Base-by-base conservation (phyloP, 2,797 vertebrate genomes). In the Microtus agrestis region DNA sequence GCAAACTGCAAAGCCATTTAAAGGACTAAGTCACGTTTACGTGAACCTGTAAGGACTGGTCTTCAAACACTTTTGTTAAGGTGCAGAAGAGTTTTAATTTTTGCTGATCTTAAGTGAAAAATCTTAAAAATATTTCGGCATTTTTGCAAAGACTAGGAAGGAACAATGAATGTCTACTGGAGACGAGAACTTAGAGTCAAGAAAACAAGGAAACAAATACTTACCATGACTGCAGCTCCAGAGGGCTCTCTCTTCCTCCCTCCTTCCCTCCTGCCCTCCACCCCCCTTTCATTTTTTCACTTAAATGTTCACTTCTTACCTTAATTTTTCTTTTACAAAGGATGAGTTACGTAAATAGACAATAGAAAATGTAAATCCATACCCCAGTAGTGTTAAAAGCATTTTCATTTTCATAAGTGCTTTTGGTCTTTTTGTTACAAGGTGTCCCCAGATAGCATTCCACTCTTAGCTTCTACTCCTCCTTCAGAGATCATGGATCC, bases 21-120 rank as follows among this genome's bases (percentile, higher is more conserved):
- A 69, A 91, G 95, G 59, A 77, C 87, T 51, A 29, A 86, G 61
- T 69, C 69, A 61, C 12, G 56, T 87, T 91, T 91, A 79, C 9
- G 29, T 65, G n/a, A 74, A 67, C 15, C 54, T 27, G 48, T 89
- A 88, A 90, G 27, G 43, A 79, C 29, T 69, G 34, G 19, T 56
- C 12, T 77, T 78, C 73, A 76, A 73, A 91, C 37, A 34, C 31
- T 56, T 73, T 27, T 56, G n/a, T 19, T 73, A 87, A 88, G 7
- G 31, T 15, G 51, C 1, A 65, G 11, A 69, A 81, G 74, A 59
- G 6, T 90, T 91, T 82, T 71, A 54, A 87, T 40, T 81, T 31
- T 21, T 80, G 43, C 25, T 89, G 90, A 34, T 27, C 61, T 25
- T 91, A 48, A 91, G n/a, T 31, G 6, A 77, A 76, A 77, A 77